phyloP scores from a whole-genome alignment of 2,888 invertebrate species.

The Agriopis marginaria region DNA sequence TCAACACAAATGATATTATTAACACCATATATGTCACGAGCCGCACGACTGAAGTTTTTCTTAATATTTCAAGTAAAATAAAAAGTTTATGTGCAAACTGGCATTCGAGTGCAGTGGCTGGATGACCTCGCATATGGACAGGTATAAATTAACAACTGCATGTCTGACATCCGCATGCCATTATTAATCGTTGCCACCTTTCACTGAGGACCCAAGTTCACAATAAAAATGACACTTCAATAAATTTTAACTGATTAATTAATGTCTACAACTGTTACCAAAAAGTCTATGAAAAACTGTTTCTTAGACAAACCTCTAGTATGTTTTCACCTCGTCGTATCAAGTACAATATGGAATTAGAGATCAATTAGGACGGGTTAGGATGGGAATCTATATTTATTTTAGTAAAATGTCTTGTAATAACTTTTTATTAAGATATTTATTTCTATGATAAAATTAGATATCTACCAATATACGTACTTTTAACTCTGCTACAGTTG shows the following conservation, averaged over 20 bases:
- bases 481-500: too few species aligned
- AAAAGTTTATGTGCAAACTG: conserved; percentile 12
- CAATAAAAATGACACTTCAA: neutral
- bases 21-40: neutral
- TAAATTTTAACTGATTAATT: neutral
- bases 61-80: conserved; percentile 21
- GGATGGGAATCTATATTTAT: too few species aligned
- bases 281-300: neutral
- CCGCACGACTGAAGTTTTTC: conserved; percentile 5
- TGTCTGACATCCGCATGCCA: conserved; percentile 59
- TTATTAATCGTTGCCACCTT: conserved; percentile 33
- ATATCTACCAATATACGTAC: too few species aligned
- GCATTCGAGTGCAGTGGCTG: conserved; percentile 20
- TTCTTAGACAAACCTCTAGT: too few species aligned
- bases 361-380: too few species aligned
- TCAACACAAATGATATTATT: neutral
- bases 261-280: neutral
- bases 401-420: too few species aligned
- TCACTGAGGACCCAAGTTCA: conserved; percentile 35
- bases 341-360: too few species aligned
- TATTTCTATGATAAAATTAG: too few species aligned
- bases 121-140: conserved; percentile 36
- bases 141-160: conserved; percentile 29
- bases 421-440: too few species aligned
- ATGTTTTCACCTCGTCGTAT: too few species aligned